phyloP scores from a whole-genome alignment of 2,888 invertebrate species.

The Tortricodes alternella region DNA sequence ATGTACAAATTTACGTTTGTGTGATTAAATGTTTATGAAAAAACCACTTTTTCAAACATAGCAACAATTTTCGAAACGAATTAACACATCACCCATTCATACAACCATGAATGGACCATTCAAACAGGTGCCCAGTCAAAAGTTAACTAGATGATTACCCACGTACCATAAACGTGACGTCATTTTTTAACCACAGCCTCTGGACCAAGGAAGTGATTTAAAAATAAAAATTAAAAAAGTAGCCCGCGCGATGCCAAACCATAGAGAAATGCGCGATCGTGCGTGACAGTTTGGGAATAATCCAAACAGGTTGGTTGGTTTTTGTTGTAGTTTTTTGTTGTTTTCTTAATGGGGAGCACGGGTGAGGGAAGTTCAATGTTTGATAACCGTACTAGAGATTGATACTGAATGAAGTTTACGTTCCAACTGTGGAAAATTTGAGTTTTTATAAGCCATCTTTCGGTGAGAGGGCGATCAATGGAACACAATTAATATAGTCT shows the following conservation, averaged over 20 bases:
- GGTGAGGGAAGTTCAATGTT: constrained; percentile 38
- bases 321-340: constrained; percentile 37
- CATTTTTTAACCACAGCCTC: constrained; percentile 42
- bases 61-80: neutral
- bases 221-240: constrained; percentile 37
- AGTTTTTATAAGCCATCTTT: neutral
- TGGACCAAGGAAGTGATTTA: constrained; percentile 42
- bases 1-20: too few species aligned
- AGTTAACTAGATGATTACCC: constrained; percentile 70
- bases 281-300: constrained; percentile 43
- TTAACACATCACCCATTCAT: constrained; percentile 27
- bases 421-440: constrained; percentile 15
- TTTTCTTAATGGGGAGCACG: constrained; percentile 40
- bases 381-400: constrained; percentile 29
- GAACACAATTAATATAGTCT: neutral
- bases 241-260: constrained; percentile 39
- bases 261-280: constrained; percentile 46
- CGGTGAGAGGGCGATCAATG: neutral
- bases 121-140: constrained; percentile 59
- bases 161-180: constrained; percentile 58
- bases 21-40: too few species aligned
- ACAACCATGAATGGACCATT: constrained; percentile 28
- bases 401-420: constrained; percentile 27
- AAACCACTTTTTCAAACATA: too few species aligned
- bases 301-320: constrained; percentile 47